phyloP scores from a whole-genome alignment of 2,797 vertebrate genomes.

The Lycodopsis pacificus region DNA sequence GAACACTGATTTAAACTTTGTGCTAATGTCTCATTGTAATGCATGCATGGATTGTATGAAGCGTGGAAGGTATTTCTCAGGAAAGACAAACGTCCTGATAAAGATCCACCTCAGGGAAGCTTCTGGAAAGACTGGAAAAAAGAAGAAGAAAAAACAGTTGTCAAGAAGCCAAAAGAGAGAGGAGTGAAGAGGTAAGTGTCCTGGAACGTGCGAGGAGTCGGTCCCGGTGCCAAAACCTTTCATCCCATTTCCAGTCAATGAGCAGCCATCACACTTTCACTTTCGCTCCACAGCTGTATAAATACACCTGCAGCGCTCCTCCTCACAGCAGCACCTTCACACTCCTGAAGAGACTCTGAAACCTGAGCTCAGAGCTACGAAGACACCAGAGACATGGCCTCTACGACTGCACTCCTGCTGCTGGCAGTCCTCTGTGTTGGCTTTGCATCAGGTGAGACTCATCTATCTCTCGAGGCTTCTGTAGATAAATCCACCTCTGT shows the following conservation, averaged over 20 bases:
- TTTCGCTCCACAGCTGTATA: slow-evolving; percentile 61
- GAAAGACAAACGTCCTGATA: background rate
- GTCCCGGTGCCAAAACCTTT: background rate
- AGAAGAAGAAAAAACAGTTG: too few relatives aligned
- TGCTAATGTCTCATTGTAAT: background rate
- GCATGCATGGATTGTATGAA: background rate
- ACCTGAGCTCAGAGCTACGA: slow-evolving; percentile 3
- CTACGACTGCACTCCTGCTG: slow-evolving; percentile 63
- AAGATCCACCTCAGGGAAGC: background rate
- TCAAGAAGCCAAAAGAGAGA: background rate
- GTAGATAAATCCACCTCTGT: too few relatives aligned
- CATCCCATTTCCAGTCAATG: slow-evolving; percentile 50
- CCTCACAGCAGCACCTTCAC: slow-evolving; percentile 31
- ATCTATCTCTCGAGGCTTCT: background rate
- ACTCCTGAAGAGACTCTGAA: slow-evolving; percentile 20
- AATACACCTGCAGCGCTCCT: slow-evolving; percentile 44
- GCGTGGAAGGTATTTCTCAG: background rate
- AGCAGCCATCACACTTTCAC: slow-evolving; percentile 34
- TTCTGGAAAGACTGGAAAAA: too few relatives aligned
- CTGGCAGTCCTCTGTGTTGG: slow-evolving; percentile 53
- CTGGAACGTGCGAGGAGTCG: background rate
- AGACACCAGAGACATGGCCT: slow-evolving; percentile 56
- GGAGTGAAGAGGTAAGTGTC: too few relatives aligned
- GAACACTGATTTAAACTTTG: background rate
- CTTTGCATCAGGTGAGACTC: slow-evolving; percentile 55